Percentiles rank a stretch among this genome's conserved stretches.
These are phyloP conservation scores for Loxodonta africana DNA, from an alignment of 2,113 vertebrate species.

Conservation along the genomic window DNA sequence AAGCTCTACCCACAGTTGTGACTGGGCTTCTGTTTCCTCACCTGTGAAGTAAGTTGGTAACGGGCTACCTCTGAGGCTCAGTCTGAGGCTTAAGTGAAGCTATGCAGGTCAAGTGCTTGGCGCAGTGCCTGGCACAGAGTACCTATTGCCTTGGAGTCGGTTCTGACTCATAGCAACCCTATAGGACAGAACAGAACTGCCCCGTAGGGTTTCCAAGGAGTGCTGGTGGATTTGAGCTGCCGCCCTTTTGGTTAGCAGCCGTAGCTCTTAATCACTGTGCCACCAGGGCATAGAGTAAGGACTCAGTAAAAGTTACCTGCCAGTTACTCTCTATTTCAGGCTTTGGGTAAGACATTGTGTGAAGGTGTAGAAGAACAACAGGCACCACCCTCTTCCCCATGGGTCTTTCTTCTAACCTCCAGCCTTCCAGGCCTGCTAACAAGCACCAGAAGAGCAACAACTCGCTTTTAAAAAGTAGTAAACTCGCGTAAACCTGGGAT, in stretches of 20 bases:
- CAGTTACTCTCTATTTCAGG: too few species aligned
- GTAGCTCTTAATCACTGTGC: too few species aligned
- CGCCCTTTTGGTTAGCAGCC: too few species aligned
- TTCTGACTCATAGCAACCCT: too few species aligned
- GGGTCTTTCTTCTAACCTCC: not conserved
- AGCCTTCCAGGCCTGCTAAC: not conserved
- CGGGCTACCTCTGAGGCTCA: not conserved
- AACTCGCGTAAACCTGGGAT: not conserved
- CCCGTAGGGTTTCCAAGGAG: too few species aligned
- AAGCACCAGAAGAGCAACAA: not conserved
- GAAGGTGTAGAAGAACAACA: not conserved
- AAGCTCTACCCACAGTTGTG: not conserved
- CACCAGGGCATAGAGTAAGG: not conserved
- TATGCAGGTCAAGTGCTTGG: not conserved
- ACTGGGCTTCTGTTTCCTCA: not conserved
- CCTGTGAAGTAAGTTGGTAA: not conserved
- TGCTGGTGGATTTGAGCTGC: too few species aligned
- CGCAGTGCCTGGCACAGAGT: accelerated
- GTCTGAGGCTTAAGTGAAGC: not conserved
- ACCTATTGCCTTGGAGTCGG: too few species aligned
- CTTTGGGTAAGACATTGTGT: too few species aligned
- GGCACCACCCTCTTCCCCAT: accelerated
- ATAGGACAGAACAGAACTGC: too few species aligned
- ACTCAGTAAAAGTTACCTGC: too few species aligned
- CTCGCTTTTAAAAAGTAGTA: not conserved